Conservation (phyloP, 2,113 vertebrate species). For the Sakesphorus luctuosus region DNA sequence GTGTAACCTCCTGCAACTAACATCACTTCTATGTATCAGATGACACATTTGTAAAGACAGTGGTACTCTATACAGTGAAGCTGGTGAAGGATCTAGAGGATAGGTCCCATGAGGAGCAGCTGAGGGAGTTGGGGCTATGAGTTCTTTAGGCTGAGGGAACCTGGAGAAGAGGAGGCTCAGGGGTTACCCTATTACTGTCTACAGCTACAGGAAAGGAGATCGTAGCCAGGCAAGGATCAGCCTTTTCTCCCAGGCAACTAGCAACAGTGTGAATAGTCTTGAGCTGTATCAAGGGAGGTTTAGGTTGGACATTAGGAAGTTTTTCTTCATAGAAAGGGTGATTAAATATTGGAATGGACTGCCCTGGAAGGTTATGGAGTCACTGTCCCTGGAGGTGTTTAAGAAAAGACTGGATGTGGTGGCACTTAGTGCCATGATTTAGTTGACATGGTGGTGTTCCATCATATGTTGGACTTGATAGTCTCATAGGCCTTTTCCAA, state of each 20-base stretch:
- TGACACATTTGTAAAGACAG: background rate
- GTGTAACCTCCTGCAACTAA: background rate
- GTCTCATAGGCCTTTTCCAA: background rate
- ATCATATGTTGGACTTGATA: background rate
- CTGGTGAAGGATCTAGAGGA: background rate
- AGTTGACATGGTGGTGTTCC: background rate
- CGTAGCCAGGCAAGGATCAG: background rate
- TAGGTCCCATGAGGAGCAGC: background rate
- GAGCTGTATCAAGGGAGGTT: background rate
- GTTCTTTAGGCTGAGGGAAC: background rate
- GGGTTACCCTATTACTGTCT: background rate
- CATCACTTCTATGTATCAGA: background rate
- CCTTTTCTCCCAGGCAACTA: background rate
- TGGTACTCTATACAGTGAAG: background rate
- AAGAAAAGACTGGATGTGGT: fast-evolving
- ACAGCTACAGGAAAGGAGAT: too few species aligned
- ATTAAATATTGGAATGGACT: background rate
- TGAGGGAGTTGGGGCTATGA: background rate
- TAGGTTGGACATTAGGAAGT: background rate
- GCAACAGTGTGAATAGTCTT: background rate
- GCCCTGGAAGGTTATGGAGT: background rate
- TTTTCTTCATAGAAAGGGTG: background rate
- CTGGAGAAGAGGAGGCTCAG: background rate
- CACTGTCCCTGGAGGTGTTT: fast-evolving
- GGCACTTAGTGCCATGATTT: background rate